Base-by-base conservation (phyloP, 2,888 invertebrate genomes). In the Lasioglossum marginatum region DNA sequence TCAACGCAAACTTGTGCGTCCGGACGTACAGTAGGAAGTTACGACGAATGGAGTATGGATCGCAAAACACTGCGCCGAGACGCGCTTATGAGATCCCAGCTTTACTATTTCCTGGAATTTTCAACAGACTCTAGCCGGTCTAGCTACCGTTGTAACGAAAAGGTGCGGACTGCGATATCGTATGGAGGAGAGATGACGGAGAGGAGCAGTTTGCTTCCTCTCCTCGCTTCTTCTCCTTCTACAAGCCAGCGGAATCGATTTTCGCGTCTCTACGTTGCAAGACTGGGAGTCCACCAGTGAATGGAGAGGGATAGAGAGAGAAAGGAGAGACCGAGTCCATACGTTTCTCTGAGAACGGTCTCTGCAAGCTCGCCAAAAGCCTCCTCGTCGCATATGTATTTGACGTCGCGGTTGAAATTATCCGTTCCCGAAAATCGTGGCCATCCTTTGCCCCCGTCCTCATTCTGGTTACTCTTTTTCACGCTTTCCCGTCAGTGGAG, bases 71-170 rank as follows among this genome's bases (percentile, higher is more conserved):
- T 23, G 52, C 23, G 52, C 23, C 23, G 6, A 5, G 52, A 52
- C 6, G 23, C 6, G 23, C 23, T 16, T 23, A 23, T 8, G 23
- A 8, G 16, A 23, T 23, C 23, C 48, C 6, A 23, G 2, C 8
- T 23, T 2, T 5, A 31, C 91, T 89, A 90, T 89, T 91, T 92
- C 89, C 31, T 88, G 88, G 89, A 91, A 93, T 92, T 92, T 92
- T 90, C 86, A 84, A 84, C 37, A 79, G 85, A 82, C 79, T 43
- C 48, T 34, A 60, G 5, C 68, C 63, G 81, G 37, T 76, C 74
- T 48, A 75, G 45, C 63, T 73, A 48, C 74, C 45, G 81, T 57
- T 75, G 63, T 75, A 76, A 73, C 68, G 63, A 66, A 77, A 72
- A 83, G 81, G 76, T 68, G 40, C 60, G 52, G 23, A 60, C 45